Conservation (phyloP, 2,797 vertebrate species). For the Galago senegalensis region DNA sequence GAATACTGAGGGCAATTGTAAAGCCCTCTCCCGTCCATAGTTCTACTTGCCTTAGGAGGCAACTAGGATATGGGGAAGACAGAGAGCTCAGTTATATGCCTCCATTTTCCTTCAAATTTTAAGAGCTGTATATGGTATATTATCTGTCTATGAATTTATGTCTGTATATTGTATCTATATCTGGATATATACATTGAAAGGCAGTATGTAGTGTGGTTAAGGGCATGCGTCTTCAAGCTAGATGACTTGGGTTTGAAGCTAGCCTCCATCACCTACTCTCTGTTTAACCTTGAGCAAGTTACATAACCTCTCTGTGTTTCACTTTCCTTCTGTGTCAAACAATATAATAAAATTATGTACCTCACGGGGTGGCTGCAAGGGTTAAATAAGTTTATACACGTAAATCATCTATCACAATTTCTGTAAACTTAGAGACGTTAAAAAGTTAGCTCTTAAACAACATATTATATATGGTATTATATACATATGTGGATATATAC, state of each 20-base stretch:
- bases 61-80: not conserved
- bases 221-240: not conserved
- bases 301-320: not conserved
- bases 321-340: conserved; percentile 35
- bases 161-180: not conserved
- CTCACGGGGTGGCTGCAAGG: not conserved
- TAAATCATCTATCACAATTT: not conserved
- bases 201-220: not conserved
- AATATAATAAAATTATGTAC: conserved; percentile 4
- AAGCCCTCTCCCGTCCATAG: not conserved
- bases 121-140: not conserved
- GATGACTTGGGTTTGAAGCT: not conserved
- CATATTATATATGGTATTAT: not conserved
- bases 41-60: not conserved
- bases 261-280: not conserved
- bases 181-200: not conserved
- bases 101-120: not conserved
- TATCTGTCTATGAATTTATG: not conserved
- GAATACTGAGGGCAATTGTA: not conserved
- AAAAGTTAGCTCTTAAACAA: conserved; percentile 17
- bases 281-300: not conserved
- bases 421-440: not conserved
- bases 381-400: not conserved
- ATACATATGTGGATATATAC: not conserved
- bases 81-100: not conserved